Evolutionary conservation across 2,888 invertebrate genomes (phyloP).

Genomic region (Ctena decussata): DNA sequence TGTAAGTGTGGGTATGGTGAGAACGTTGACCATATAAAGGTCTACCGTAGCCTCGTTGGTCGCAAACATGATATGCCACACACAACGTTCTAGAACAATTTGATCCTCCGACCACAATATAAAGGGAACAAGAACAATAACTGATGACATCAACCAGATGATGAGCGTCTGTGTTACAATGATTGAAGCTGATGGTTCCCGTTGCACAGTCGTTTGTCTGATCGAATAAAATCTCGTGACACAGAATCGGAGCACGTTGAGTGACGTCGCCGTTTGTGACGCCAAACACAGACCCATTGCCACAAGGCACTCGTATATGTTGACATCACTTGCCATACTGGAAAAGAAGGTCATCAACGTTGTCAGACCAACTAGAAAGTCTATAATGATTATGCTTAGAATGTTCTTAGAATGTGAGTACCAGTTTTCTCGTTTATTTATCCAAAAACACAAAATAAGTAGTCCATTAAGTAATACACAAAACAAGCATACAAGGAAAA

Average conservation of each 20-base stretch:
- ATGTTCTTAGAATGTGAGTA: conserved; percentile 29
- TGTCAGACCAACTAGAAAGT: conserved; percentile 32
- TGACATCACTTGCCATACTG: not conserved
- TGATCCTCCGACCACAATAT: not conserved
- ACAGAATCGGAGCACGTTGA: conserved; percentile 30
- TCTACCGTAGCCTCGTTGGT: not conserved
- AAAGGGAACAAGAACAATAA: conserved; percentile 12
- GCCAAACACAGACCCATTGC: conserved; percentile 18
- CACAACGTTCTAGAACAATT: not conserved
- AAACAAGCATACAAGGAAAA: not conserved
- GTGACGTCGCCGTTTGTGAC: conserved; percentile 20
- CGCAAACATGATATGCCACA: conserved; percentile 18
- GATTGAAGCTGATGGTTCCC: not conserved
- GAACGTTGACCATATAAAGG: conserved; percentile 22
- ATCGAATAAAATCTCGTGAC: not conserved
- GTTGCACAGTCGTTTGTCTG: not conserved
- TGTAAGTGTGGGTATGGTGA: conserved; percentile 6
- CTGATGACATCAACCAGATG: not conserved
- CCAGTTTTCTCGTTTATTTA: conserved; percentile 27
- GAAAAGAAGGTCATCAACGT: conserved; percentile 4
- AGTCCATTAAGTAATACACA: conserved; percentile 24
- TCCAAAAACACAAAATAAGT: conserved; percentile 31
- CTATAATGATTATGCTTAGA: conserved; percentile 23
- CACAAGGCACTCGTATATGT: conserved; percentile 13
- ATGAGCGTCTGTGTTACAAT: conserved; percentile 18